These are phyloP conservation scores for Nasonia vitripennis DNA, from an alignment of 1,140 invertebrate genomes.

Conservation along the genomic window DNA sequence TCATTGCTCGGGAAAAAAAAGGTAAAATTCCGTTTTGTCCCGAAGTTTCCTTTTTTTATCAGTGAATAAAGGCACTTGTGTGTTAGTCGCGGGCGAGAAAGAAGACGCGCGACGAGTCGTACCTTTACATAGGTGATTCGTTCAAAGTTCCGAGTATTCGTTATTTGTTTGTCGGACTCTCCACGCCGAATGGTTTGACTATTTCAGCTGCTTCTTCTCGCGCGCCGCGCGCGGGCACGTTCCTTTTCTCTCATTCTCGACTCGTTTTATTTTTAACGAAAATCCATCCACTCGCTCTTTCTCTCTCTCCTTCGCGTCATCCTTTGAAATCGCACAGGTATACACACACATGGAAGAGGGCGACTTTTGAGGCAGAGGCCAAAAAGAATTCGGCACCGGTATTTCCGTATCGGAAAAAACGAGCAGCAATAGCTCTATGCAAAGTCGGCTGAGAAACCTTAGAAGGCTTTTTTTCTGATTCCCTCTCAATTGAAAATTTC, in stretches of 20 bases:
- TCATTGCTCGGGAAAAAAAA: not conserved
- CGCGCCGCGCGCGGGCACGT: not conserved
- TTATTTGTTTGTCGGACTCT: constrained; percentile 61
- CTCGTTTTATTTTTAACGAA: constrained; percentile 42
- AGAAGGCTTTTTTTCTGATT: constrained; percentile 39
- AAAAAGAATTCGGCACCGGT: constrained; percentile 16
- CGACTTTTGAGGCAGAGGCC: not conserved
- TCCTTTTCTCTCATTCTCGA: constrained; percentile 28
- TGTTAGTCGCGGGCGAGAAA: constrained; percentile 18
- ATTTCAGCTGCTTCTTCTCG: constrained; percentile 59
- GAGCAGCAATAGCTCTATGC: not conserved
- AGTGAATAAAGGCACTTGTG: constrained; percentile 4
- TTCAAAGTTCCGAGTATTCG: constrained; percentile 65
- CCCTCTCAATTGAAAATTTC: constrained; percentile 37
- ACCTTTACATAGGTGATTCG: constrained; percentile 60
- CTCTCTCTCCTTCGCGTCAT: not conserved
- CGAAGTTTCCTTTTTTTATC: not conserved
- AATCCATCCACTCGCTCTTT: not conserved
- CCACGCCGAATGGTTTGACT: constrained; percentile 52
- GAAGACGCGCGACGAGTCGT: constrained; percentile 41
- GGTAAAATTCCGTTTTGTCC: not conserved
- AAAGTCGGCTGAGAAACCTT: constrained; percentile 33
- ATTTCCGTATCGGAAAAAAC: constrained; percentile 29
- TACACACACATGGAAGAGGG: not conserved
- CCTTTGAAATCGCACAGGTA: constrained; percentile 1